phyloP scores from a whole-genome alignment of 1,140 invertebrate species.

The Leguminivora glycinivorella region DNA sequence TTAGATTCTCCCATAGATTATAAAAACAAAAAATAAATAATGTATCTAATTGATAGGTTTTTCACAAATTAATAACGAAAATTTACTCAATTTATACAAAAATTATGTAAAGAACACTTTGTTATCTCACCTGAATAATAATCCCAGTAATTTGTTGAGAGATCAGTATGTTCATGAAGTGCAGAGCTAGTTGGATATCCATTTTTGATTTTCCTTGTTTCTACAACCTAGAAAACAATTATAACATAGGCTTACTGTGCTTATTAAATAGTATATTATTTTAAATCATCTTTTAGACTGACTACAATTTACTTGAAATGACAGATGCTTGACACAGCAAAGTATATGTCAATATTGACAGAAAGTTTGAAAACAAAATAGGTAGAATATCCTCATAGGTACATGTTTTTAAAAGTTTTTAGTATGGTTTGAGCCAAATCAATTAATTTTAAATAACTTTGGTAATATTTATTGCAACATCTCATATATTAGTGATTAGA shows the following conservation, averaged over 20 bases:
- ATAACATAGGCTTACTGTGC: not conserved
- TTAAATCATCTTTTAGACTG: slow-evolving; percentile 7
- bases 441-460: not conserved
- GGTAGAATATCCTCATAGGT: not conserved
- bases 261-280: not conserved
- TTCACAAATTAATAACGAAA: too few relatives aligned
- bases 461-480: too few relatives aligned
- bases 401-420: not conserved
- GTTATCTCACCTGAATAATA: not conserved
- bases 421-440: not conserved
- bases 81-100: not conserved
- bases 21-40: too few relatives aligned
- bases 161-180: not conserved
- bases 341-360: slow-evolving; percentile 23
- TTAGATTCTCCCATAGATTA: too few relatives aligned
- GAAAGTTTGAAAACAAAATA: slow-evolving; percentile 25
- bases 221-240: not conserved
- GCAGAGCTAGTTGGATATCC: not conserved
- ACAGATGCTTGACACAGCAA: slow-evolving; percentile 16
- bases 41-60: too few relatives aligned
- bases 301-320: slow-evolving; percentile 10
- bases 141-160: not conserved
- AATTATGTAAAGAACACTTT: not conserved
- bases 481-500: not conserved
- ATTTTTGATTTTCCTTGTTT: slow-evolving; percentile 13